Evolutionary conservation across 2,113 vertebrate species (phyloP).

Genomic region (Sardina pilchardus): DNA sequence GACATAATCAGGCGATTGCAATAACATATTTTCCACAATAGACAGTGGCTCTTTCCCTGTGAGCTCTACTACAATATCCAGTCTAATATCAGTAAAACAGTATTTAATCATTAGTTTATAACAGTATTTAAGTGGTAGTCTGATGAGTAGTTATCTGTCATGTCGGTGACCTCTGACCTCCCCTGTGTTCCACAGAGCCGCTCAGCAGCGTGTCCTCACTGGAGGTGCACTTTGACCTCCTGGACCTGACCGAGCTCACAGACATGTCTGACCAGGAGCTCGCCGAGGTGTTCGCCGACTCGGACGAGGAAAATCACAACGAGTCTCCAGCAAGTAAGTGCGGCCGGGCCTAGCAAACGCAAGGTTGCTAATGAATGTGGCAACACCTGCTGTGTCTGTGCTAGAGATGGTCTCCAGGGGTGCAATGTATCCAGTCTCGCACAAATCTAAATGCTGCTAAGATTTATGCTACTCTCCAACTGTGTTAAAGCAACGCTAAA

Average conservation of each 20-base stretch:
- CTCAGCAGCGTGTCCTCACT: slow-evolving; percentile 96
- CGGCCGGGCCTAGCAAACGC: background rate
- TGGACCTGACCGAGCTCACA: slow-evolving; percentile 94
- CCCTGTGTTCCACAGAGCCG: slow-evolving; percentile 76
- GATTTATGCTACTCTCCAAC: too few relatives aligned
- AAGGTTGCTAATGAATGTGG: background rate
- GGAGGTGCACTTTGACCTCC: slow-evolving; percentile 96
- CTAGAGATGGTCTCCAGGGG: background rate
- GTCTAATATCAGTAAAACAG: background rate
- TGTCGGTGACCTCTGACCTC: background rate
- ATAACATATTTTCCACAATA: background rate
- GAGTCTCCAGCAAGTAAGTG: slow-evolving; percentile 82
- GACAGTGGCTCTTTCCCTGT: too few relatives aligned
- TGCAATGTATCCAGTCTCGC: background rate
- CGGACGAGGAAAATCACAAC: slow-evolving; percentile 87
- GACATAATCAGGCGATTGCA: background rate
- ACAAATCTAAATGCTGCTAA: too few relatives aligned
- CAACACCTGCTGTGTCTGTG: background rate
- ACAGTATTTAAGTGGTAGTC: background rate
- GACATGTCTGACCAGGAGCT: slow-evolving; percentile 98
- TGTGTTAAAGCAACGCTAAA: too few relatives aligned
- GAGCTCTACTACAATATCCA: background rate
- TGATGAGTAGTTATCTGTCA: background rate
- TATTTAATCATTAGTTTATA: background rate
- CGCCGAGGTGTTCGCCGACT: slow-evolving; percentile 93